Conservation (phyloP, 2,888 invertebrate species). For the Trilocha varians region DNA sequence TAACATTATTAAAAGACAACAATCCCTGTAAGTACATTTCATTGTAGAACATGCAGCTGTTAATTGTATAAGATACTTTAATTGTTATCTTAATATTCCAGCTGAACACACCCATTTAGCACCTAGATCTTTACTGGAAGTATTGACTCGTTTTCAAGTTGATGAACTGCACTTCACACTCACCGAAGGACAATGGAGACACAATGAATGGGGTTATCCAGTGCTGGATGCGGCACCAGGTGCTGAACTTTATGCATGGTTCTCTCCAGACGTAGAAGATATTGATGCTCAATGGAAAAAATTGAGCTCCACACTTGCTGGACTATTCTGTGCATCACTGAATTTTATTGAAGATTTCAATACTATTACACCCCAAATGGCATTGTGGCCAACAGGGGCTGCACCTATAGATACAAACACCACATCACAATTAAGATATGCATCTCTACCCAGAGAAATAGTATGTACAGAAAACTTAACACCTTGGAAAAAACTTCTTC, state of each 20-base stretch:
- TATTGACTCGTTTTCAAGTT: slow-evolving; percentile 86
- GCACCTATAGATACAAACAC: slow-evolving; percentile 58
- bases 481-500: slow-evolving; percentile 97
- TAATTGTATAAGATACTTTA: too few relatives aligned
- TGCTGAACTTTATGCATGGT: slow-evolving; percentile 96
- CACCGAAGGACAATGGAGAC: slow-evolving; percentile 95
- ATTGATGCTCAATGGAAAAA: slow-evolving; percentile 91
- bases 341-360: slow-evolving; percentile 93
- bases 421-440: slow-evolving; percentile 80
- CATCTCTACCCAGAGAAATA: slow-evolving; percentile 94
- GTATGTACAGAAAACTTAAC: slow-evolving; percentile 99
- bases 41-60: background rate
- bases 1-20: slow-evolving; percentile 80
- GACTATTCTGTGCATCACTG: slow-evolving; percentile 95
- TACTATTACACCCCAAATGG: slow-evolving; percentile 87
- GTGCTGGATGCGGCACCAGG: slow-evolving; percentile 92
- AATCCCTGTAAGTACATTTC: slow-evolving; percentile 72
- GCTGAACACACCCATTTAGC: slow-evolving; percentile 90
- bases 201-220: slow-evolving; percentile 96
- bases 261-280: slow-evolving; percentile 77
- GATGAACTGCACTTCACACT: slow-evolving; percentile 93
- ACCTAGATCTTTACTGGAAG: slow-evolving; percentile 91
- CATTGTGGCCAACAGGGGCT: slow-evolving; percentile 84
- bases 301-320: slow-evolving; percentile 91
- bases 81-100: too few relatives aligned